Conservation (phyloP, 2,888 invertebrate species). For the Agrotis exclamationis region DNA sequence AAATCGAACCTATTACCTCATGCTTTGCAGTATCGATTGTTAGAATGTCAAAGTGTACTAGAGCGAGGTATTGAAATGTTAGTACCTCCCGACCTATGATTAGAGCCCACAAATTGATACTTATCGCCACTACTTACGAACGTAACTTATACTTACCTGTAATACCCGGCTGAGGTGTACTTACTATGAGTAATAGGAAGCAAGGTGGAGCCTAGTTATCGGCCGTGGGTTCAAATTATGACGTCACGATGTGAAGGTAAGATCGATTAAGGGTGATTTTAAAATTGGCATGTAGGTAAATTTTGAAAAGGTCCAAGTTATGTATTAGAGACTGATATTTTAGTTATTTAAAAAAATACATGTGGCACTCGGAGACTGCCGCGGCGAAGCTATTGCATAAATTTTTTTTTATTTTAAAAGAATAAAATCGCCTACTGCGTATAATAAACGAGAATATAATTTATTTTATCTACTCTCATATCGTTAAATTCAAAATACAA, state of each 20-base stretch:
- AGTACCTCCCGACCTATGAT: constrained; percentile 50
- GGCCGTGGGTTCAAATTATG: constrained; percentile 2
- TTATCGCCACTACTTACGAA: constrained; percentile 40
- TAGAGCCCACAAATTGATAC: constrained; percentile 54
- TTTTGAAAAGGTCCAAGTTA: no score
- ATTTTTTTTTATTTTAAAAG: no score
- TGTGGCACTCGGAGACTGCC: no score
- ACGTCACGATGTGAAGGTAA: constrained; percentile 20
- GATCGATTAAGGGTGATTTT: constrained; percentile 4
- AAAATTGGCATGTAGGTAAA: neutral
- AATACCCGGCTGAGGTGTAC: constrained; percentile 14
- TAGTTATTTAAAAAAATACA: no score
- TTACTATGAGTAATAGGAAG: constrained; percentile 36
- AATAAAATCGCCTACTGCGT: no score
- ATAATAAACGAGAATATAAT: no score
- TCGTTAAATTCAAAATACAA: no score
- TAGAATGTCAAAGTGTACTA: constrained; percentile 45
- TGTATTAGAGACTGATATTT: no score
- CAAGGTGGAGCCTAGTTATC: constrained; percentile 22
- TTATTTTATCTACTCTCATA: no score
- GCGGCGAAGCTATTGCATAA: no score
- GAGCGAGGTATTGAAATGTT: constrained; percentile 57
- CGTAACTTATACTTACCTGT: constrained; percentile 31
- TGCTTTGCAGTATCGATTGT: neutral
- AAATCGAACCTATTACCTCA: neutral